Conservation (phyloP, 2,888 invertebrate species). For the Cosmorhoe ocellata region DNA sequence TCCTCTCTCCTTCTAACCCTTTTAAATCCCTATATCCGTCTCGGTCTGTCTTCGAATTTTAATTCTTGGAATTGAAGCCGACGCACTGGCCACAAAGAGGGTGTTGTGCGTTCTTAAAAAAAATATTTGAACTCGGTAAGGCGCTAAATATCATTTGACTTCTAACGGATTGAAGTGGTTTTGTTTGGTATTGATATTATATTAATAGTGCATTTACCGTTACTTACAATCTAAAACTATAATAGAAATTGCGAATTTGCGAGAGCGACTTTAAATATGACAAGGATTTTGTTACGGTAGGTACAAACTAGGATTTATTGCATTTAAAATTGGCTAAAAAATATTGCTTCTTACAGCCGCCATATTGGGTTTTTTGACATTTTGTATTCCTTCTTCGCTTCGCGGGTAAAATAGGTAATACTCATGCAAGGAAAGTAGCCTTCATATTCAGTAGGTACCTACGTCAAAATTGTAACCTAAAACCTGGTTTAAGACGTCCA, state of each 20-base stretch:
- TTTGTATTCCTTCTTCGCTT: no score
- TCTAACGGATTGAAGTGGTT: conserved; percentile 41
- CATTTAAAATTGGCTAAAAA: no score
- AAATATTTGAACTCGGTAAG: conserved; percentile 56
- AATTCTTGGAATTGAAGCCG: conserved; percentile 75
- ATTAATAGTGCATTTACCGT: no score
- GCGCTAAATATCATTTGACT: conserved; percentile 61
- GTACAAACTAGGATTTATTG: no score
- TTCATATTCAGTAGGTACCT: neutral
- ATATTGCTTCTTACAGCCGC: no score
- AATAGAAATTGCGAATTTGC: no score
- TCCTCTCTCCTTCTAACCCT: conserved; percentile 40
- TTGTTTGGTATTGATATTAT: conserved; percentile 4
- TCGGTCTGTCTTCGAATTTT: conserved; percentile 64
- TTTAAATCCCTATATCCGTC: conserved; percentile 40
- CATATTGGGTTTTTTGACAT: no score
- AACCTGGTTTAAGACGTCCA: conserved; percentile 35
- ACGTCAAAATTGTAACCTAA: conserved; percentile 44
- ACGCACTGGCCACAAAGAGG: conserved; percentile 73
- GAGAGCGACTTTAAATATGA: no score
- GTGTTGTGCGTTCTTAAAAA: conserved; percentile 76
- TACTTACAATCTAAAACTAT: no score
- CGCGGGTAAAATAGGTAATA: no score
- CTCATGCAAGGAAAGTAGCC: no score
- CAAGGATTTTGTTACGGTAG: no score